These are phyloP conservation scores for Cotesia chilonis DNA, from an alignment of 1,140 invertebrate genomes.

Conservation along the genomic window DNA sequence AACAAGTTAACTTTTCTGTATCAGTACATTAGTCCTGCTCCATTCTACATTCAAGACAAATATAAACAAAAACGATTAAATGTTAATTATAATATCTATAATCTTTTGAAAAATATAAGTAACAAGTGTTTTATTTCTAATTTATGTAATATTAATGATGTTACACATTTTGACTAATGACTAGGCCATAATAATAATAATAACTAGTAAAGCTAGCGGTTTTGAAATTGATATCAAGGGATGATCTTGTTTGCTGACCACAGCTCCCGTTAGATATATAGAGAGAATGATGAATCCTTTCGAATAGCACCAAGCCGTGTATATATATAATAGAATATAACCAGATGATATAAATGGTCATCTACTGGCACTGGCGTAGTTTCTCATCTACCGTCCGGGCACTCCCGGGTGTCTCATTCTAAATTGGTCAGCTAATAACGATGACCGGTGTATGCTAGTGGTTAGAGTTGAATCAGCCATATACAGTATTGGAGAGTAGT, in stretches of 20 bases:
- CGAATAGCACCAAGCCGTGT: slow-evolving; percentile 11
- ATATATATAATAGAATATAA: slow-evolving; percentile 11
- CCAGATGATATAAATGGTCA: slow-evolving; percentile 5
- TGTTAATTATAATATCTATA: too few species aligned
- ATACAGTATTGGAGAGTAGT: slow-evolving; percentile 39
- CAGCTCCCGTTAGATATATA: not conserved
- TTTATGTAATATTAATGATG: not conserved
- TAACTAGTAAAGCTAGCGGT: not conserved
- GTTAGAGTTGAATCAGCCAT: slow-evolving; percentile 38
- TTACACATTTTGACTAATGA: not conserved
- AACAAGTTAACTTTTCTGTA: too few species aligned
- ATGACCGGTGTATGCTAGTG: slow-evolving; percentile 41
- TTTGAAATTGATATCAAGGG: slow-evolving; percentile 11
- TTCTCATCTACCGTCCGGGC: not conserved
- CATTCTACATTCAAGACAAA: too few species aligned
- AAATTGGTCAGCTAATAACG: slow-evolving; percentile 61
- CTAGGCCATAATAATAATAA: not conserved
- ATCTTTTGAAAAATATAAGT: too few species aligned
- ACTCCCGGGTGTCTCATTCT: slow-evolving; percentile 63
- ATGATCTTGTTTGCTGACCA: slow-evolving; percentile 7
- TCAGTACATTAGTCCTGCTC: too few species aligned
- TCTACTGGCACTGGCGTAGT: too few species aligned
- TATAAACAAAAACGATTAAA: too few species aligned
- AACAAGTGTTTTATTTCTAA: not conserved
- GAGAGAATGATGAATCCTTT: slow-evolving; percentile 34